Evolutionary conservation across 2,888 invertebrate genomes (phyloP), one percentile per base, ranked within the genome.

Genomic region (Phoenoteleia sp.): DNA sequence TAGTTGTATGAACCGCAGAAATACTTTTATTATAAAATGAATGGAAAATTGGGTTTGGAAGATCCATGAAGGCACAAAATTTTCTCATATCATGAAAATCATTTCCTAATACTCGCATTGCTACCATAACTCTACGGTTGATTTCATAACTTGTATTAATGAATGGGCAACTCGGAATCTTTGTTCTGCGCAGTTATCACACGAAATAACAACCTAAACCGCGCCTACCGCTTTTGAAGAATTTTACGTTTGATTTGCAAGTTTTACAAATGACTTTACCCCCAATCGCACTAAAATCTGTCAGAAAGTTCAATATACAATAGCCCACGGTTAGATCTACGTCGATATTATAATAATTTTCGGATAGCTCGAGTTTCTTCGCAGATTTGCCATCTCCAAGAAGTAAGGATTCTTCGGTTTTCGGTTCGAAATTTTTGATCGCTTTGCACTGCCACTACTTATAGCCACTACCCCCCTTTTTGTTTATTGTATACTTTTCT

Each of bases 41-140:
- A 36, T 87, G 87, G 52, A 87, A 87, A 77, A 88, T 77, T 42
- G 86, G 86, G 39, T 75, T 84, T 25, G 88, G 86, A 2, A 88
- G 72, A 58, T 88, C 86, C 87, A 88, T 66, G 49, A 66, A 49
- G 2, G 52, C 54, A 9, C 52, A 67, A 25, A 67, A 54, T 39
- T 47, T 64, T 86, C 27, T 39, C 11, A 85, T 82, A 1, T 80
- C 80, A 5, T 79, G n/a, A 21, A 62, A 33, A 13, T 75, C 85
- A 58, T 86, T 42, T 56, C 88, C 88, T 13, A 88, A 56, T 45
- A 88, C 19, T 33, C 87, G 86, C 86, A 88, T 88, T 23, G 86
- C 86, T 49, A 88, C 49, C 45, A 87, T 56, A 29, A 87, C 84
- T 87, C 87, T 81, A 29, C 86, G 71, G 29, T 88, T 88, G 17